phyloP scores from a whole-genome alignment of 2,113 vertebrate species.

The Macaca mulatta region DNA sequence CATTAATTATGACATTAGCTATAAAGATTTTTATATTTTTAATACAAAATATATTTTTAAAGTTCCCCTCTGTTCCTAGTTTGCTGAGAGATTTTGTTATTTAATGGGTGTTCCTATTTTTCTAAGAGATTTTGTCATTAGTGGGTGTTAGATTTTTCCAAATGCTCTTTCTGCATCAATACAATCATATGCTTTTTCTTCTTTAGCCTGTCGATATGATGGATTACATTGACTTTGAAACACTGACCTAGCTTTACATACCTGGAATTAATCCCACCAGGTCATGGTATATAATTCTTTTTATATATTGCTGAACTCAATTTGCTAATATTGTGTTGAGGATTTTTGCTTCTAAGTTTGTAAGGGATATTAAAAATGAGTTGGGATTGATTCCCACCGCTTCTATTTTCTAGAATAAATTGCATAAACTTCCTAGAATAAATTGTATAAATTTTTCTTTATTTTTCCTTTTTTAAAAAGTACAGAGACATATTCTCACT shows the following conservation, averaged over 20 bases:
- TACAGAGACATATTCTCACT: no score
- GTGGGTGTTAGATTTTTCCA: background rate
- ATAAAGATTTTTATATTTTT: no score
- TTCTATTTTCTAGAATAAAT: background rate
- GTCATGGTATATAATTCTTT: background rate
- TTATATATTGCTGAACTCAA: background rate
- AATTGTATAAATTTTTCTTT: no score
- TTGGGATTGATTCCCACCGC: background rate
- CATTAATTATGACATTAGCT: no score
- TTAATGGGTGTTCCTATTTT: background rate
- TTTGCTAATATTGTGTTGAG: background rate
- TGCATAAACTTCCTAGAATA: background rate
- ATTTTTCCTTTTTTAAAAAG: no score
- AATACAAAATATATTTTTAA: background rate
- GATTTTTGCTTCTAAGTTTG: background rate
- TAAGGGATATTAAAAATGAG: background rate
- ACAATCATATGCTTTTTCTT: background rate
- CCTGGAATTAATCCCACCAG: background rate
- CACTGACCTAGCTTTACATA: background rate
- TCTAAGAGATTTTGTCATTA: background rate
- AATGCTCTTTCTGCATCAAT: background rate
- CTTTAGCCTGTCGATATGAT: background rate
- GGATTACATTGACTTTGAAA: background rate
- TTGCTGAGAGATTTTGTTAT: background rate
- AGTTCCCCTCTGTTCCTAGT: background rate